Evolutionary conservation across 2,113 vertebrate genomes (phyloP).

Genomic region (Gobiocypris rarus): DNA sequence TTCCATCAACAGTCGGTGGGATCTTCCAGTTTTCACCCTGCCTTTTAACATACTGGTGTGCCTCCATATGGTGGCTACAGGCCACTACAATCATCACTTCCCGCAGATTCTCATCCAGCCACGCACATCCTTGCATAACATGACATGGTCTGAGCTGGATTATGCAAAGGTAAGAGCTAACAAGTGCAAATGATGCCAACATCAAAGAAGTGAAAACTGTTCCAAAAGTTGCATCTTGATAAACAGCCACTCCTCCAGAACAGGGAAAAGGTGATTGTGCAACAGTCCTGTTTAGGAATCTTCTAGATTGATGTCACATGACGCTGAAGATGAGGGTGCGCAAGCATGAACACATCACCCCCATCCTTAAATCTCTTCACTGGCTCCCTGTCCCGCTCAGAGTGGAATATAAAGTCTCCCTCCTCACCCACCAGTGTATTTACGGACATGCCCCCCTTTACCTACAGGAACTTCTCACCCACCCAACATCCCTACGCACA

Average conservation of each 20-base stretch:
- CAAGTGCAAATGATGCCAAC: background rate
- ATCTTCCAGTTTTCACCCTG: slow-evolving; percentile 91
- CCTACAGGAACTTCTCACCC: too few relatives aligned
- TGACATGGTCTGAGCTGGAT: slow-evolving; percentile 85
- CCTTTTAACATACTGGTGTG: slow-evolving; percentile 93
- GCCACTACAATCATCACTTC: slow-evolving; percentile 88
- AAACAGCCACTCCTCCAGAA: background rate
- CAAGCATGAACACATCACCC: too few relatives aligned
- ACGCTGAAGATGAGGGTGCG: background rate
- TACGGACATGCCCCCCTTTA: too few relatives aligned
- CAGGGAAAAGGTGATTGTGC: background rate
- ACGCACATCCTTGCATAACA: slow-evolving; percentile 75
- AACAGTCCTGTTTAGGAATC: background rate
- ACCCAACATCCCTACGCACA: too few relatives aligned
- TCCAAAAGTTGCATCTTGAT: background rate
- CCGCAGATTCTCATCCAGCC: slow-evolving; percentile 79
- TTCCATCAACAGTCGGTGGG: slow-evolving; percentile 89
- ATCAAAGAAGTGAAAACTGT: background rate
- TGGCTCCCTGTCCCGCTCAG: too few relatives aligned
- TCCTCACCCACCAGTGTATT: too few relatives aligned
- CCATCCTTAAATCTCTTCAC: too few relatives aligned
- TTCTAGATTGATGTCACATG: background rate
- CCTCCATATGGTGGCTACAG: slow-evolving; percentile 86
- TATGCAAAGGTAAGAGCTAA: slow-evolving; percentile 79
- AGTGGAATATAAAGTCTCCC: too few relatives aligned